Conservation (phyloP, 2,797 vertebrate species). For the Anisognathus igniventris region DNA sequence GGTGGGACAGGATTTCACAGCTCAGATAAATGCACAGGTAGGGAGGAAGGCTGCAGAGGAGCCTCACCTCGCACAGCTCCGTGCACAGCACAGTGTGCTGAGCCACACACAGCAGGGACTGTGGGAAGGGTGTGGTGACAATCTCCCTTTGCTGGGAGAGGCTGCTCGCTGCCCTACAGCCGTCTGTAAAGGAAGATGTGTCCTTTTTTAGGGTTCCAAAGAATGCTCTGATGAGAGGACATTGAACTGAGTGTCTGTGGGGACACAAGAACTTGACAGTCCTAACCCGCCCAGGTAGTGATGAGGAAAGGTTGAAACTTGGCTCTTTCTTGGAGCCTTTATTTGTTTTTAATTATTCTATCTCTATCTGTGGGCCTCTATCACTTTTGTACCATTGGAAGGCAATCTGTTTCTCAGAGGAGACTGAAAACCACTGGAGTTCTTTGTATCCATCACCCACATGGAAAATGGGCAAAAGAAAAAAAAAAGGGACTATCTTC, state of each 20-base stretch:
- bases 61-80: fast-evolving
- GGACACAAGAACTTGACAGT: background rate
- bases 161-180: background rate
- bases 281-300: background rate
- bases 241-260: background rate
- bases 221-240: background rate
- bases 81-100: fast-evolving
- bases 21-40: background rate
- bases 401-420: background rate
- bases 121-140: fast-evolving
- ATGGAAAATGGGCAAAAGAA: background rate
- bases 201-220: background rate
- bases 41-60: background rate
- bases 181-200: background rate
- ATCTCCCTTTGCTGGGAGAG: background rate
- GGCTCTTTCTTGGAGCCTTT: background rate
- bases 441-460: background rate
- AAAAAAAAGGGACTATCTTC: background rate
- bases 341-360: background rate
- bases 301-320: background rate
- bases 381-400: background rate
- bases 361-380: background rate
- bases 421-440: background rate
- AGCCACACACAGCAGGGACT: background rate
- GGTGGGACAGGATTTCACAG: background rate